Percentiles rank a stretch among this genome's conserved stretches.
phyloP scores from a whole-genome alignment of 2,888 invertebrate genomes.

The Drosophila eohydei region DNA sequence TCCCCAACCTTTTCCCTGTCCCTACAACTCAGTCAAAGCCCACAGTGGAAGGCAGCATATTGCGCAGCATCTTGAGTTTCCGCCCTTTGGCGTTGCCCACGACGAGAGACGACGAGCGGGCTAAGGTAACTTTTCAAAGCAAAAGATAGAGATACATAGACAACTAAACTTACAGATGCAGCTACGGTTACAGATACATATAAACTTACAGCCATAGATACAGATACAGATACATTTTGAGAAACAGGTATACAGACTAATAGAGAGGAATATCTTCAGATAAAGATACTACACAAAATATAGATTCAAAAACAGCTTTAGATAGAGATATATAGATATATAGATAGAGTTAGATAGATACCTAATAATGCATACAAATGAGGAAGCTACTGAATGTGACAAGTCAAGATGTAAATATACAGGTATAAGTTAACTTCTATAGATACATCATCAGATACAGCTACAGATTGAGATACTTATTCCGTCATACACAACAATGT shows the following conservation, averaged over 20 bases:
- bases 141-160: constrained; percentile 17
- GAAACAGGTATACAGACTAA: not conserved
- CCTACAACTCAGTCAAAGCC: constrained; percentile 8
- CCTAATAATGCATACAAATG: no score
- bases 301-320: not conserved
- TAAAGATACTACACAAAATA: not conserved
- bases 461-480: not conserved
- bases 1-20: not conserved
- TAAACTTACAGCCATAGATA: not conserved
- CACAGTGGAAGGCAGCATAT: constrained; percentile 39
- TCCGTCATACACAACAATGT: no score
- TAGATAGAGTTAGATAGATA: not conserved
- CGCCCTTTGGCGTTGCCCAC: constrained; percentile 57
- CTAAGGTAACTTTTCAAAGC: constrained; percentile 55
- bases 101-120: constrained; percentile 26
- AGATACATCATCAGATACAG: not conserved
- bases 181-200: constrained; percentile 1
- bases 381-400: no score
- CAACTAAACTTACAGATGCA: constrained; percentile 20
- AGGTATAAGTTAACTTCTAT: no score
- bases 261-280: not conserved
- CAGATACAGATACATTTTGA: constrained; percentile 17
- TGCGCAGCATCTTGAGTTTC: constrained; percentile 76
- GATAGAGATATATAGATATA: constrained; percentile 4
- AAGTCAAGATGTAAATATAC: no score